Base-by-base conservation (phyloP, 2,888 invertebrate genomes). In the Rutpela maculata region DNA sequence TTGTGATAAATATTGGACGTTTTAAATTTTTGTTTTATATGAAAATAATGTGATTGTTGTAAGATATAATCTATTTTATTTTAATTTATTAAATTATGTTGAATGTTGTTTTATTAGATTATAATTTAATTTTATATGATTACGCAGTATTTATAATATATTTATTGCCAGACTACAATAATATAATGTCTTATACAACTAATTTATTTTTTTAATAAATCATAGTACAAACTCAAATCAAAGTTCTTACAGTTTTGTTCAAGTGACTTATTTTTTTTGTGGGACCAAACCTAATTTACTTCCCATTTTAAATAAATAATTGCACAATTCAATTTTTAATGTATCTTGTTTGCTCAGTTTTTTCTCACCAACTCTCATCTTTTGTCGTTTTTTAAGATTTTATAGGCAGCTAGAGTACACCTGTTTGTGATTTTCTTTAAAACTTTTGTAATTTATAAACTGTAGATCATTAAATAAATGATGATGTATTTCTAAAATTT, bases 41-140 rank as follows among this genome's bases (percentile, higher is more conserved):
- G 65, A 63, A 77, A 81, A 70, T 78, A 26, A 77, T 82, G 79
- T 83, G 77, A 79, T 79, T 80, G 78, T 80, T 81, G 82, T 82
- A 80, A 80, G 75, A 80, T 82, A 81, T 74, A 80, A 80, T 71
- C 75, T 77, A 72, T 79, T 77, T 80, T 81, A 76, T 80, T 78
- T 78, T 81, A 75, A 78, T 81, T 80, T 82, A 78, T 77, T 81
- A 56, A 78, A 70, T 78, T 80, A 72, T 74, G 78, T 76, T 78
- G 56, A 66, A 80, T 75, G 57, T 75, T 80, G 65, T 72, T 78
- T 76, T 74, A 69, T 77, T 76, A 66, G 6, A 35, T 35, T 81
- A 72, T 80, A 68, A 59, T 72, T 70, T 70, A 70, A 67, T 55
- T 67, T 70, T 70, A 56, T 74, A 70, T 50, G 50, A 55, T 62